Percentiles rank a stretch among this genome's conserved stretches.
phyloP scores from a whole-genome alignment of 2,888 invertebrate species.

The Cryptocephalus moraei region DNA sequence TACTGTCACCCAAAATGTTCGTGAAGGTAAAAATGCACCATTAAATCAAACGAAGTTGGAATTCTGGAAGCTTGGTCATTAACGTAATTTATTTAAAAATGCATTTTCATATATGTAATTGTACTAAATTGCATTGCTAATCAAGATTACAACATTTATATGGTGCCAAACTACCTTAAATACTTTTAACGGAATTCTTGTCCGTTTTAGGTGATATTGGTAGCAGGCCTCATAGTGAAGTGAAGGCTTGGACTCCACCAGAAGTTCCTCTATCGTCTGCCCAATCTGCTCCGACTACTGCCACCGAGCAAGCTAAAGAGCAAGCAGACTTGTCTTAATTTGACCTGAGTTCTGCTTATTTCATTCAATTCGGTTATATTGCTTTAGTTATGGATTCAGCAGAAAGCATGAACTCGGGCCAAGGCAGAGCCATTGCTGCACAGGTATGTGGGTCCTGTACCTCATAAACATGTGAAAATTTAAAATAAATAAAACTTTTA shows the following conservation, averaged over 20 bases:
- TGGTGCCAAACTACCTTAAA: too few species aligned
- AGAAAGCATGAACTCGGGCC: slow-evolving; percentile 33
- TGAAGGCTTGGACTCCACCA: slow-evolving; percentile 64
- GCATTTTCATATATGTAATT: too few species aligned
- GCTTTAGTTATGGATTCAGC: slow-evolving; percentile 39
- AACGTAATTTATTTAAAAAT: too few species aligned
- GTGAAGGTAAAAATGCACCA: slow-evolving; percentile 46
- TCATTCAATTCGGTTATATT: slow-evolving; percentile 36
- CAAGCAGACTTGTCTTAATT: slow-evolving; percentile 38
- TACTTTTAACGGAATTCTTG: too few species aligned
- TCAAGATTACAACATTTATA: too few species aligned
- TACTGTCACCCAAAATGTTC: slow-evolving; percentile 86
- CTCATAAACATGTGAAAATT: neutral
- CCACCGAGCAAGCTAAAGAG: slow-evolving; percentile 49
- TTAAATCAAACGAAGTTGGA: too few species aligned
- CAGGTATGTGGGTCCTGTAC: slow-evolving; percentile 23
- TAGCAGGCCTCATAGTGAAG: slow-evolving; percentile 81
- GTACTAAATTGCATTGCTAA: too few species aligned
- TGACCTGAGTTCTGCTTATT: slow-evolving; percentile 35
- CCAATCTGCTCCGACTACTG: slow-evolving; percentile 57
- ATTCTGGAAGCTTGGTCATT: too few species aligned
- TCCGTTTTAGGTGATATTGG: slow-evolving; percentile 55
- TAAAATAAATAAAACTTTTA: neutral
- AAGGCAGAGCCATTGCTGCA: slow-evolving; percentile 32
- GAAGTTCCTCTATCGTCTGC: slow-evolving; percentile 53